These are phyloP conservation scores for Trinorchestia longiramus DNA, from an alignment of 1,140 invertebrate genomes.

Conservation along the genomic window DNA sequence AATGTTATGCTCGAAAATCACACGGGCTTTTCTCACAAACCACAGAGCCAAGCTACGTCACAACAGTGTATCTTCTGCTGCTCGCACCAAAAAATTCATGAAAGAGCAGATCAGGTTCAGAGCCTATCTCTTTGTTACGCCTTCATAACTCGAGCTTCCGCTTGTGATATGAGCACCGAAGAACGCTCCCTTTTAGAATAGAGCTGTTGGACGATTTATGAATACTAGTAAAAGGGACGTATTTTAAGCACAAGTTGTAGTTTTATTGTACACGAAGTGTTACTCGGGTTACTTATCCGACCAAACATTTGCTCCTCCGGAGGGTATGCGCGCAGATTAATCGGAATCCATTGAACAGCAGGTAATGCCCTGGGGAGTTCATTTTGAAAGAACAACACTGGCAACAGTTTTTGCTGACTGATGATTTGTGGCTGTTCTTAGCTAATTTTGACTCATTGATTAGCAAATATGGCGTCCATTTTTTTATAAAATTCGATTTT, in stretches of 20 bases:
- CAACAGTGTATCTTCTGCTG: neutral
- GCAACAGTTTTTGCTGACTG: too few relatives aligned
- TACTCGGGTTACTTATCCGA: neutral
- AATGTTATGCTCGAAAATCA: too few relatives aligned
- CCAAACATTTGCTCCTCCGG: neutral
- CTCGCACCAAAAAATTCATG: neutral
- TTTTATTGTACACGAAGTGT: neutral
- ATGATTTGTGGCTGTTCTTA: too few relatives aligned
- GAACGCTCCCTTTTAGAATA: neutral
- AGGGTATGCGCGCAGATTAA: neutral
- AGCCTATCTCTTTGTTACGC: neutral
- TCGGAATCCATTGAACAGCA: neutral
- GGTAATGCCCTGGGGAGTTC: neutral
- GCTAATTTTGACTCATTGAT: too few relatives aligned
- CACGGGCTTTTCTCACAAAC: too few relatives aligned
- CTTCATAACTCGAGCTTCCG: neutral
- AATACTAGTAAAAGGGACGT: neutral
- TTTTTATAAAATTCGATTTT: too few relatives aligned
- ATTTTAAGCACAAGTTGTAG: neutral
- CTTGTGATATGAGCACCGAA: neutral
- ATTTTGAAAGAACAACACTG: neutral
- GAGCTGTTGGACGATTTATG: neutral
- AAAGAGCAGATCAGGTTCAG: neutral
- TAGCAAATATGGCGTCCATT: too few relatives aligned
- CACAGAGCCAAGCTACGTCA: neutral